Conservation (phyloP, 2,797 vertebrate species). For the Cynopterus sphinx region DNA sequence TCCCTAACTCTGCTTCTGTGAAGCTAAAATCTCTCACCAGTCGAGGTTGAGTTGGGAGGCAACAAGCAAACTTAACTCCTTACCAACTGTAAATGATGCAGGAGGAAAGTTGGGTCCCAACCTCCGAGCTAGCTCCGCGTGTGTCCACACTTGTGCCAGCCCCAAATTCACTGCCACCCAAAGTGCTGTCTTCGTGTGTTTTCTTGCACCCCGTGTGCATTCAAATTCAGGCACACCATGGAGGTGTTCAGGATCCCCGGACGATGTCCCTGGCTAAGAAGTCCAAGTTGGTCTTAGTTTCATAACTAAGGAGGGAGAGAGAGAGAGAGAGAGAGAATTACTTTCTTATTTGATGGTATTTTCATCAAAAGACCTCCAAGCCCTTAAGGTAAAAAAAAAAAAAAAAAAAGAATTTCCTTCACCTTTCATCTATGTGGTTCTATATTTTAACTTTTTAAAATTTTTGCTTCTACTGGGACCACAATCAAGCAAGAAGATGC, state of each 20-base stretch:
- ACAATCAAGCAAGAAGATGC: neutral
- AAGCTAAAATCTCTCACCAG: constrained; percentile 42
- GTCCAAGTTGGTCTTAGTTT: neutral
- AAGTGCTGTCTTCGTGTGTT: constrained; percentile 14
- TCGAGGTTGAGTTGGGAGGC: neutral
- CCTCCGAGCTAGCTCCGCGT: neutral
- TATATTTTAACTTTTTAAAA: neutral
- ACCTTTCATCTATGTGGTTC: neutral
- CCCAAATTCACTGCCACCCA: neutral
- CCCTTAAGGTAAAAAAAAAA: neutral
- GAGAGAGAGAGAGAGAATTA: neutral
- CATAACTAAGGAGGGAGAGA: neutral
- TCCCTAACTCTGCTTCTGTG: constrained; percentile 50
- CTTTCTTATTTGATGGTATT: neutral
- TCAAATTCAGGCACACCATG: neutral
- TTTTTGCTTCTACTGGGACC: neutral
- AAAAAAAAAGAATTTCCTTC: neutral
- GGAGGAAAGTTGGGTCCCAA: neutral
- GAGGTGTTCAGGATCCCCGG: neutral
- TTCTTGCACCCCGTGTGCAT: neutral
- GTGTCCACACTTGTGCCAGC: neutral
- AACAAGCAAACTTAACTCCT: constrained; percentile 22
- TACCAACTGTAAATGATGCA: neutral
- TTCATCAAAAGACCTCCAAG: neutral
- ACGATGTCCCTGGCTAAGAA: neutral